Conservation (phyloP, 64 coral and sea anemone species). For the Astreopora myriophthalma region DNA sequence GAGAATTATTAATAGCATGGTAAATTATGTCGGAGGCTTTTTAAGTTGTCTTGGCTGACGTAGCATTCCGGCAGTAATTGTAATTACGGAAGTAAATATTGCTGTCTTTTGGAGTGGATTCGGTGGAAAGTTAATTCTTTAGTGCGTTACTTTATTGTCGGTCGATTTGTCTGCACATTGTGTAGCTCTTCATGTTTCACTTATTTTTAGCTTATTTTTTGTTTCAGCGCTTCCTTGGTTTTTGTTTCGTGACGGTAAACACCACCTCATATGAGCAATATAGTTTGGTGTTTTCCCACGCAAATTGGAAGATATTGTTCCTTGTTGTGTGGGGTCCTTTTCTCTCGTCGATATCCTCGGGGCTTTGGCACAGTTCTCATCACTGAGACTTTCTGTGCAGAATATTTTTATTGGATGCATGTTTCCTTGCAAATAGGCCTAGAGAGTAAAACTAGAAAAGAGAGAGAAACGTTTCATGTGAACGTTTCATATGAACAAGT, state of each 20-base stretch:
- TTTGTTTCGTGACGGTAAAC: constrained; percentile 21
- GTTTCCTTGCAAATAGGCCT: no score
- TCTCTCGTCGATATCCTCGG: background rate
- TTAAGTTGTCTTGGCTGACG: background rate
- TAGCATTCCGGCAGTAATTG: background rate
- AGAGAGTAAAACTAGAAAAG: no score
- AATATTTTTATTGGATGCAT: no score
- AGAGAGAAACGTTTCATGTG: no score
- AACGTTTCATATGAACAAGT: background rate
- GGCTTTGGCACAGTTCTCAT: background rate
- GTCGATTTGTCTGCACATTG: background rate
- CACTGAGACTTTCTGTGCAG: no score
- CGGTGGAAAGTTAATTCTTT: background rate
- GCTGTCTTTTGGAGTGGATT: background rate
- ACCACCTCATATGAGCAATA: background rate
- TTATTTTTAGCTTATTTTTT: background rate
- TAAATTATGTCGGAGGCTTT: background rate
- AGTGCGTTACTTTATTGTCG: background rate
- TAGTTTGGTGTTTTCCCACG: constrained; percentile 15
- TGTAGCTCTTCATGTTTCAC: background rate
- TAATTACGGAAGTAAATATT: background rate
- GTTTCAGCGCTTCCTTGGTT: background rate
- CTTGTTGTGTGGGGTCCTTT: background rate
- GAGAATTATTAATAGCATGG: background rate
- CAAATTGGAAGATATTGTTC: background rate